phyloP scores from a whole-genome alignment of 1,140 invertebrate genomes.

The Bombyx mandarina region DNA sequence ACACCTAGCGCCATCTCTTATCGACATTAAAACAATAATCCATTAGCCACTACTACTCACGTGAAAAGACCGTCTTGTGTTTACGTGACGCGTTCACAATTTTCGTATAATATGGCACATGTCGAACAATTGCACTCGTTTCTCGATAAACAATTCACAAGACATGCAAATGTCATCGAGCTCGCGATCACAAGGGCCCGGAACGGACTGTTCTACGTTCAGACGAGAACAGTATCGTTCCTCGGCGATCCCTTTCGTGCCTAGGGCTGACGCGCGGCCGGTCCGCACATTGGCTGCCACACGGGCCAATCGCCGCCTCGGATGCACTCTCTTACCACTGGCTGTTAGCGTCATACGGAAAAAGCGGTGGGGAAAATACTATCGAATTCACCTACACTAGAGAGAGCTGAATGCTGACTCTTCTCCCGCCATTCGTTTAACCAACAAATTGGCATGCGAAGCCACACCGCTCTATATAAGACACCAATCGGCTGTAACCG shows the following conservation, averaged over 20 bases:
- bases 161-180: constrained; percentile 33
- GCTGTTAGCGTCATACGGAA: constrained; percentile 31
- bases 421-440: constrained; percentile 46
- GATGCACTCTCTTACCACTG: constrained; percentile 35
- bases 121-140: constrained; percentile 33
- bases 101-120: constrained; percentile 30
- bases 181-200: constrained; percentile 52
- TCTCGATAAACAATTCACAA: constrained; percentile 34
- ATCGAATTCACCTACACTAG: constrained; percentile 41
- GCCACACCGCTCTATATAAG: constrained; percentile 45
- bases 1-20: constrained; percentile 54
- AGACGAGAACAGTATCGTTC: constrained; percentile 8
- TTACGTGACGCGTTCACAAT: constrained; percentile 22
- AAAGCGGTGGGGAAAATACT: constrained; percentile 54
- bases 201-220: constrained; percentile 39
- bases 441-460: constrained; percentile 42
- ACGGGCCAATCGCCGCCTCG: constrained; percentile 34
- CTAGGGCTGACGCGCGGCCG: constrained; percentile 34
- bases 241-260: constrained; percentile 49
- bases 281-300: constrained; percentile 37
- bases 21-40: constrained; percentile 20
- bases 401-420: constrained; percentile 15
- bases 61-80: constrained; percentile 26
- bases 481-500: constrained; percentile 43
- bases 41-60: constrained; percentile 44